phyloP scores from a whole-genome alignment of 2,888 invertebrate genomes.

The Leucoma salicis region DNA sequence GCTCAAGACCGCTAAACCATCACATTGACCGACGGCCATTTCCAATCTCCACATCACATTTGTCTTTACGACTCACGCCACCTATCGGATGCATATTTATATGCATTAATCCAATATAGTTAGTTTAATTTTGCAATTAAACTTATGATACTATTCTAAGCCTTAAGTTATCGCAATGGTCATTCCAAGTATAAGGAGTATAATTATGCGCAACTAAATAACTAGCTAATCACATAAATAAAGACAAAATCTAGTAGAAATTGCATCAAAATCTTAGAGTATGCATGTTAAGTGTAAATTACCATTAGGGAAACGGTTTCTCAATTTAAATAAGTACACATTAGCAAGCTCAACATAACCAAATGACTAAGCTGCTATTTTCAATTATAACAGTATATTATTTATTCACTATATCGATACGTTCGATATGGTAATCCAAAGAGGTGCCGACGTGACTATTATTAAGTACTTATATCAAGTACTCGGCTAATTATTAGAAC shows the following conservation, averaged over 20 bases:
- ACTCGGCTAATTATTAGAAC: too few species aligned
- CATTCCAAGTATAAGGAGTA: background rate
- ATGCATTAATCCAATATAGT: too few species aligned
- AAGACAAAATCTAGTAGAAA: background rate
- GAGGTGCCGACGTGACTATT: slow-evolving; percentile 54
- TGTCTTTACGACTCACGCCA: too few species aligned
- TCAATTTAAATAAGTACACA: slow-evolving; percentile 6
- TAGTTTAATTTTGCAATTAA: too few species aligned
- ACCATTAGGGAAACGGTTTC: background rate
- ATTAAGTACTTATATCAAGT: too few species aligned
- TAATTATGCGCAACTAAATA: background rate
- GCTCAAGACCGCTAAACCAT: too few species aligned
- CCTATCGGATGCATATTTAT: too few species aligned
- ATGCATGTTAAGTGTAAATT: slow-evolving; percentile 1
- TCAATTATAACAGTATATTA: slow-evolving; percentile 37
- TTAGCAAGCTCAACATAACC: slow-evolving; percentile 8
- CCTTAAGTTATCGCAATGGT: too few species aligned
- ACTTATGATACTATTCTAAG: too few species aligned
- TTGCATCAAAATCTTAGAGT: slow-evolving; percentile 2
- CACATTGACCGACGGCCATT: too few species aligned
- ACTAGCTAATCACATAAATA: background rate
- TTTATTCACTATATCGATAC: slow-evolving; percentile 40
- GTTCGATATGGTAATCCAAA: slow-evolving; percentile 51
- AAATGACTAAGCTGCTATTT: slow-evolving; percentile 5
- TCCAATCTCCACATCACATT: too few species aligned